Conservation (phyloP, 2,888 invertebrate species). For the Nebria salina region DNA sequence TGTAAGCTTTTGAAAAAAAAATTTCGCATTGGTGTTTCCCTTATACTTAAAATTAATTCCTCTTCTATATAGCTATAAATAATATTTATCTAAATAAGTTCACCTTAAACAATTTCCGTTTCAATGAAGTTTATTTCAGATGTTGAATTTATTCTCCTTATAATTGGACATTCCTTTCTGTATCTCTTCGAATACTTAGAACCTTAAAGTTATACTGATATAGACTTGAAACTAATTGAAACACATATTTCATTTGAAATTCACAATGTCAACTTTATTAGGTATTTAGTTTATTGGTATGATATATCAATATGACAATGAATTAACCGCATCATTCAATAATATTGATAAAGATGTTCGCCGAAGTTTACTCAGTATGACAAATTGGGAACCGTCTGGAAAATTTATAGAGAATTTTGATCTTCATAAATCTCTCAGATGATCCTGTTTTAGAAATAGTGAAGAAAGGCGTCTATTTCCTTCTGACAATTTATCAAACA, state of each 20-base stretch:
- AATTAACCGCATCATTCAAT: neutral
- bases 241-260: neutral
- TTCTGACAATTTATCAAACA: neutral
- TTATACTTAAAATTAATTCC: too few species aligned
- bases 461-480: neutral
- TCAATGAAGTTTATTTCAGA: too few species aligned
- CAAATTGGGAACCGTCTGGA: neutral
- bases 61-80: too few species aligned
- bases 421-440: constrained; percentile 28
- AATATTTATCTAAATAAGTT: too few species aligned
- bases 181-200: too few species aligned
- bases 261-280: neutral
- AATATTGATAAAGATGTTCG: neutral
- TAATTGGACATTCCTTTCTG: too few species aligned
- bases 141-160: too few species aligned
- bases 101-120: too few species aligned
- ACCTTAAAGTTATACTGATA: too few species aligned
- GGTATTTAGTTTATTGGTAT: neutral
- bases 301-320: neutral
- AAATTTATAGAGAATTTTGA: neutral
- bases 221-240: too few species aligned
- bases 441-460: constrained; percentile 10
- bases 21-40: too few species aligned
- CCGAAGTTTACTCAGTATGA: neutral
- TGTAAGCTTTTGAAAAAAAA: too few species aligned